Conservation (phyloP, 2,113 vertebrate genomes). For the Perccottus glenii region DNA sequence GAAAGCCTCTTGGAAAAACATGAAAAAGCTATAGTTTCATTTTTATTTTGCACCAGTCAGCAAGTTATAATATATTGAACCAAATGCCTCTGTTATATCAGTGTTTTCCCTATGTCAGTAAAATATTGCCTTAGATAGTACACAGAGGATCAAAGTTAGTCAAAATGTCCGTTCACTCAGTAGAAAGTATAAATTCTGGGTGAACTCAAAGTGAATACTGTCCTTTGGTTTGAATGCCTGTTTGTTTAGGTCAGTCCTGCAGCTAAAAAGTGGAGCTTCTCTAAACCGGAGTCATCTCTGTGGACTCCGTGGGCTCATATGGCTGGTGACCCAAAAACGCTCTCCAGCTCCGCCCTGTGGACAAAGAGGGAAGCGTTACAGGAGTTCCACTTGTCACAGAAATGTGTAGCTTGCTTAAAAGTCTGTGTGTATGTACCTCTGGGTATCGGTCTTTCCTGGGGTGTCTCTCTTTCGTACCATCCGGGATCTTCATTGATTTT, state of each 20-base stretch:
- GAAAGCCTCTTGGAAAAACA: not conserved
- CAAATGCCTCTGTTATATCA: not conserved
- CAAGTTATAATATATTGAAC: no score
- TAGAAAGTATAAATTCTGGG: not conserved
- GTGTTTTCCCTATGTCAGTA: not conserved
- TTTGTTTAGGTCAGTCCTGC: constrained; percentile 13
- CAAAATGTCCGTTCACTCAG: not conserved
- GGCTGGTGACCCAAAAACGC: constrained; percentile 36
- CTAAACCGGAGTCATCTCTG: constrained; percentile 64
- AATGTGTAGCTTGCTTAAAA: not conserved
- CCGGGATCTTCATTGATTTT: constrained; percentile 96
- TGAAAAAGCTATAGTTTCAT: not conserved
- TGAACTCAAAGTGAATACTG: constrained; percentile 9
- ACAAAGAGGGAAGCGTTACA: constrained; percentile 13
- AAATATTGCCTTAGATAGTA: not conserved
- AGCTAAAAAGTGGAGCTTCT: constrained; percentile 2
- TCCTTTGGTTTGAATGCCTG: constrained; percentile 18
- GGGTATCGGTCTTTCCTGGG: not conserved
- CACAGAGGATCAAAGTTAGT: constrained; percentile 1
- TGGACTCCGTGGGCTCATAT: constrained; percentile 16
- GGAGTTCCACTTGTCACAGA: not conserved
- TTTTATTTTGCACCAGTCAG: not conserved
- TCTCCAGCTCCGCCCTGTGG: constrained; percentile 72
- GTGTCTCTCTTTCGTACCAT: constrained; percentile 59
- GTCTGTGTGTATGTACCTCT: constrained; percentile 32